Base-by-base conservation (phyloP, 2,888 invertebrate genomes). In the Melanostoma scalare region DNA sequence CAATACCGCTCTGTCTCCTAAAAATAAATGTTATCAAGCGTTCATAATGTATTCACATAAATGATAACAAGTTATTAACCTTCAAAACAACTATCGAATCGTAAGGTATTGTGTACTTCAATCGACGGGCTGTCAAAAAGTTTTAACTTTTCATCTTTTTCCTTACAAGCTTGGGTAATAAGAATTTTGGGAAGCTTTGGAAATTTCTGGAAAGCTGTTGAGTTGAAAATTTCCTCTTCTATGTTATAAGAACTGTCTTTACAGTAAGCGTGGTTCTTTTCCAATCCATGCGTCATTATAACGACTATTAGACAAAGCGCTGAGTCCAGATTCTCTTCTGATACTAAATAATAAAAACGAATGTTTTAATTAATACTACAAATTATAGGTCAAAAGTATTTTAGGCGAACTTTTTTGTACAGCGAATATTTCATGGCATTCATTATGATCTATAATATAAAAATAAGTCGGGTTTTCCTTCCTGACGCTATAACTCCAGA, bases 251-350 rank as follows among this genome's bases (percentile, higher is more conserved):
- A n/a, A 8, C 6, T 3, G 33, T 55, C 76, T 0, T 42, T 55
- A 8, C 61, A 61, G n/a, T 35, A 55, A 3, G 38, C 55, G 6
- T 31, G 3, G 3, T 69, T 55, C 4, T 40, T 30, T 50, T 48
- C 35, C 33, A 10, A 38, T 6, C 76, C 76, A 63, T 69, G 76
- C 2, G 46, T 76, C 69, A 76, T 69, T 61, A 76, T 8, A 0
- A 63, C 55, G 6, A 76, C 61, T 30, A 76, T 20, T 5, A 76
- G 55, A 4, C 69, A 76, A 4, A 38, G 20, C 3, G 67, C 58
- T 3, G 2, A 20, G 2, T 20, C 33, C 1, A 76, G n/a, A 4
- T 69, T 3, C 6, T 48, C 48, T 2, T 0, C 48, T 40, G 55
- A 40, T 9, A 36, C 76, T 76, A 20, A 8, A 35, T 20, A 20